Evolutionary conservation across 1,140 invertebrate species (phyloP).

Genomic region (Laodelphax striatellus): DNA sequence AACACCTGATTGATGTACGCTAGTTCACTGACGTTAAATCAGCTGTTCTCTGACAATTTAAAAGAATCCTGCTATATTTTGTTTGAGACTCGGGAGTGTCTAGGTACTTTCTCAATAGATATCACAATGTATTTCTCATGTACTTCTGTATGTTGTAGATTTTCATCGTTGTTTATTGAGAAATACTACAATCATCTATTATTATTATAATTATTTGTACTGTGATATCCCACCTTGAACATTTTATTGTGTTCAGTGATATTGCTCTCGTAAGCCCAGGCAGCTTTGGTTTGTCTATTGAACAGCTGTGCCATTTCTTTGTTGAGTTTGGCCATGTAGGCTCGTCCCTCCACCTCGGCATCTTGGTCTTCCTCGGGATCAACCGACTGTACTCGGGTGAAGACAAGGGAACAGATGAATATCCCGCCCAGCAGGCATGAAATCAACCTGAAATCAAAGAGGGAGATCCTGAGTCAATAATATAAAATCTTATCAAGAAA

Average conservation of each 20-base stretch:
- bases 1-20: too few species aligned
- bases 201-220: not conserved
- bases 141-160: too few species aligned
- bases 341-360: constrained; percentile 40
- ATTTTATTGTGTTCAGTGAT: constrained; percentile 56
- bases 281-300: constrained; percentile 39
- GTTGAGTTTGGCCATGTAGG: constrained; percentile 46
- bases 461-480: too few species aligned
- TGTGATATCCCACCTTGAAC: constrained; percentile 31
- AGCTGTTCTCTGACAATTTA: too few species aligned
- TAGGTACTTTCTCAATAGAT: too few species aligned
- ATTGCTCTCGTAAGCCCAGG: constrained; percentile 63
- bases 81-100: too few species aligned
- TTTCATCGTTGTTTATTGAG: too few species aligned
- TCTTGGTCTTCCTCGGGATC: constrained; percentile 40
- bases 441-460: not conserved
- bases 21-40: too few species aligned
- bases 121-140: too few species aligned
- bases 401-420: constrained; percentile 32
- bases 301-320: constrained; percentile 39
- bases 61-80: too few species aligned
- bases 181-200: not conserved
- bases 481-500: too few species aligned
- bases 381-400: constrained; percentile 21
- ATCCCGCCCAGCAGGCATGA: not conserved